Evolutionary conservation across 1,140 invertebrate species (phyloP).

Genomic region (Drosophila elegans): DNA sequence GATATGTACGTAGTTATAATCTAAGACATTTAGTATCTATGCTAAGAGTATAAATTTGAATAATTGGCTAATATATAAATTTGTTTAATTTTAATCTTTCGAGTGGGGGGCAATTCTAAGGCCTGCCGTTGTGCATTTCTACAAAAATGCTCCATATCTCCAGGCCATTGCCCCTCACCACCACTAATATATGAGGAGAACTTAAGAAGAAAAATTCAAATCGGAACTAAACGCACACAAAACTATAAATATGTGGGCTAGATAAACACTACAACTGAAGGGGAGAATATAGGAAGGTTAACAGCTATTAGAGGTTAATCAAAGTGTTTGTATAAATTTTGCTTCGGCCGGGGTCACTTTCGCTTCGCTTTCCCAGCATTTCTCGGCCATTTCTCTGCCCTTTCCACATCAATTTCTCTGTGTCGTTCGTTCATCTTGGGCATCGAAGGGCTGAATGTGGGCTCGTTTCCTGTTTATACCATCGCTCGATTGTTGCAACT

Average conservation of each 20-base stretch:
- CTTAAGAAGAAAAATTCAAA: constrained; percentile 1
- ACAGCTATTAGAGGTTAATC: constrained; percentile 57
- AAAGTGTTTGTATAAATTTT: constrained; percentile 39
- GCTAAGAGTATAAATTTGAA: constrained; percentile 43
- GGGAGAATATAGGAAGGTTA: constrained; percentile 33
- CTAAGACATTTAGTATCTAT: constrained; percentile 74
- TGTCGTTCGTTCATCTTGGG: constrained; percentile 69
- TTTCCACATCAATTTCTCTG: constrained; percentile 10
- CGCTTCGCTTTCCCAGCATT: constrained; percentile 8
- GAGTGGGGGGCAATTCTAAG: constrained; percentile 42
- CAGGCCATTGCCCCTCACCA: constrained; percentile 27
- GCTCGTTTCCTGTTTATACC: constrained; percentile 21
- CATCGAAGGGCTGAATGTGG: constrained; percentile 50
- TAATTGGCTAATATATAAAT: constrained; percentile 27
- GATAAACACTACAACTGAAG: constrained; percentile 62
- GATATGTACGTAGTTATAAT: constrained; percentile 40
- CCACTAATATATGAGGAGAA: constrained; percentile 32
- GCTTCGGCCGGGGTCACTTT: constrained; percentile 23
- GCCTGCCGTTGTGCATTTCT: constrained; percentile 54
- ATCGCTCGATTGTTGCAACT: constrained; percentile 26
- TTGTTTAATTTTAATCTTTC: background rate
- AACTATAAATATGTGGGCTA: constrained; percentile 52
- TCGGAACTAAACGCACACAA: constrained; percentile 44
- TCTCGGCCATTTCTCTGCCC: background rate
- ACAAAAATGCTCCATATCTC: constrained; percentile 45